phyloP scores from a whole-genome alignment of 2,888 invertebrate genomes.

The Timema cristinae region DNA sequence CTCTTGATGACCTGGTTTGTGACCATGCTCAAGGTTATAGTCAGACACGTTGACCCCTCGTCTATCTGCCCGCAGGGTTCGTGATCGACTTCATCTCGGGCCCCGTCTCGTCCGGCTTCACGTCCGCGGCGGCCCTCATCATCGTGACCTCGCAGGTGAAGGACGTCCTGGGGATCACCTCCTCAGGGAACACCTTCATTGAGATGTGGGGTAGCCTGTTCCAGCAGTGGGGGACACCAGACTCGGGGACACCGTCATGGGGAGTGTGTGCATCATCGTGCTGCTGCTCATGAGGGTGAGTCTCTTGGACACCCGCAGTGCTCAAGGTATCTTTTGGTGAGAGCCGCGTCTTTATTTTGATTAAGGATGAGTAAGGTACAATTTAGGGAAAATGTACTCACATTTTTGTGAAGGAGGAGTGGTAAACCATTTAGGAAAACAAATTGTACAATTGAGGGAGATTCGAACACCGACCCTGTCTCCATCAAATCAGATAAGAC shows the following conservation, averaged over 20 bases:
- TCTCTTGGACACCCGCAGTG: constrained; percentile 17
- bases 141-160: constrained; percentile 87
- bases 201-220: constrained; percentile 73
- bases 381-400: no score
- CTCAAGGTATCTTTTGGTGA: no score
- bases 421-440: no score
- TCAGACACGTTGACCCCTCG: no score
- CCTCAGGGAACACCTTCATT: constrained; percentile 70
- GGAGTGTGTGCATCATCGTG: constrained; percentile 67
- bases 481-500: no score
- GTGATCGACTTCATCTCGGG: constrained; percentile 86
- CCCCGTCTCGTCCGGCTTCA: constrained; percentile 85
- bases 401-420: no score
- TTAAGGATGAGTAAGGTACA: no score
- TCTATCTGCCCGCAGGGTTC: constrained; percentile 54
- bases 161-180: constrained; percentile 70
- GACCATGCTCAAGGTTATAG: no score
- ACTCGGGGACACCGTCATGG: constrained; percentile 71
- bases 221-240: constrained; percentile 60
- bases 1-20: no score
- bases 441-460: no score
- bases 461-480: no score
- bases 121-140: constrained; percentile 83
- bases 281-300: constrained; percentile 73
- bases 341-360: no score